phyloP scores from a whole-genome alignment of 2,113 vertebrate species.

The Australoheros scitulus region DNA sequence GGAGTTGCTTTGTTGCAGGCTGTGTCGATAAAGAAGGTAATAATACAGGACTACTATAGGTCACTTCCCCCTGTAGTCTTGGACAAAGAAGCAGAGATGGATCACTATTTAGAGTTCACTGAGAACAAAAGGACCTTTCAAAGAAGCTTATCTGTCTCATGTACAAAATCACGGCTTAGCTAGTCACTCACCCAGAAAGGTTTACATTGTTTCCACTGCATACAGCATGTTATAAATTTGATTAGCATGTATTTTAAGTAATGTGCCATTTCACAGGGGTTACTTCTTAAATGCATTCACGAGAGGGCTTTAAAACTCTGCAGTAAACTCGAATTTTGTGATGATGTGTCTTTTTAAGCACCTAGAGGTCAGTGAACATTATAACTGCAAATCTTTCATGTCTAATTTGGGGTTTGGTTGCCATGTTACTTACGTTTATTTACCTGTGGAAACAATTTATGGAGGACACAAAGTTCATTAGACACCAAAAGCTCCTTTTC shows the following conservation, averaged over 20 bases:
- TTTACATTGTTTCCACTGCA: conserved; percentile 15
- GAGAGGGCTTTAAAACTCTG: no score
- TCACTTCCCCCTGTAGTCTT: conserved; percentile 1
- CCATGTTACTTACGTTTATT: not conserved
- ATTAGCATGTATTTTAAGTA: not conserved
- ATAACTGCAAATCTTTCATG: not conserved
- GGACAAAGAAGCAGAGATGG: conserved; percentile 3
- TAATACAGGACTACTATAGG: not conserved
- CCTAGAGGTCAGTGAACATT: not conserved
- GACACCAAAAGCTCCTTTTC: conserved; percentile 37
- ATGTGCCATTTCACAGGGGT: not conserved
- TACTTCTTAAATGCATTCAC: no score
- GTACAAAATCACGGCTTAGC: conserved; percentile 46
- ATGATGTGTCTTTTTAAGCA: not conserved
- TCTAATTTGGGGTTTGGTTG: not conserved
- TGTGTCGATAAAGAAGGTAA: not conserved
- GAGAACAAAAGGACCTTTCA: conserved; percentile 71
- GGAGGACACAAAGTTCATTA: not conserved
- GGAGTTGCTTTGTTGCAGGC: not conserved
- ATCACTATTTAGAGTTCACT: conserved; percentile 17
- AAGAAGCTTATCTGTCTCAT: conserved; percentile 45
- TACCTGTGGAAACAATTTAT: not conserved
- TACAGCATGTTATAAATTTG: not conserved
- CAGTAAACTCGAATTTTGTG: no score
- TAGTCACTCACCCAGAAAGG: conserved; percentile 26